Conservation (phyloP, 64 coral and sea anemone species). For the Exaiptasia diaphana region DNA sequence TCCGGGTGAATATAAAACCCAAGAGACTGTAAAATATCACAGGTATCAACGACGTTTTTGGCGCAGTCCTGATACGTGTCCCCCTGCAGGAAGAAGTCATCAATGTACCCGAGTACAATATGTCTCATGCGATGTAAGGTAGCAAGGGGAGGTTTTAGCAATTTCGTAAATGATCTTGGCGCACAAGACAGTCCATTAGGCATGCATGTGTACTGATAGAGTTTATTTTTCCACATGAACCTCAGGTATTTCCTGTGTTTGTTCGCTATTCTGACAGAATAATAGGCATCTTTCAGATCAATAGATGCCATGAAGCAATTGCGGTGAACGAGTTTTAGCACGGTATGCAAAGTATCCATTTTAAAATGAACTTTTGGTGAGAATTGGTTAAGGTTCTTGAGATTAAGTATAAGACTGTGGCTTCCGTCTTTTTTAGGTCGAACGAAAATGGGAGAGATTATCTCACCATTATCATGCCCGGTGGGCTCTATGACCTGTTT, state of each 20-base stretch:
- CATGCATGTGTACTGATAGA: not conserved
- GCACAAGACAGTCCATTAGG: slow-evolving; percentile 5
- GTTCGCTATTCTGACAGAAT: not conserved
- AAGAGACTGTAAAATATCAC: not conserved
- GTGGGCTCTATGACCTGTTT: not conserved
- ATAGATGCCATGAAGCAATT: slow-evolving; percentile 2
- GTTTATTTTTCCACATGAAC: not conserved
- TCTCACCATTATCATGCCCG: not conserved
- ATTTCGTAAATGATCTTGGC: slow-evolving; percentile 26
- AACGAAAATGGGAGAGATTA: not conserved
- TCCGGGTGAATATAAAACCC: not conserved
- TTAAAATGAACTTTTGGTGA: not conserved
- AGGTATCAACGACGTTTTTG: slow-evolving; percentile 23
- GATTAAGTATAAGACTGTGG: no score
- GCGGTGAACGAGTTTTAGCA: not conserved
- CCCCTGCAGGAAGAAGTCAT: slow-evolving; percentile 46
- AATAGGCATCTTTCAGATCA: not conserved
- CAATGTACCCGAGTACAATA: not conserved
- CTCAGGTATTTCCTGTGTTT: not conserved
- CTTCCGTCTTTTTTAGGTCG: no score
- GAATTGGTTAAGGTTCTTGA: no score
- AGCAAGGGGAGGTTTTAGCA: slow-evolving; percentile 20
- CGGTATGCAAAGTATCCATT: not conserved
- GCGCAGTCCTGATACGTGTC: slow-evolving; percentile 8
- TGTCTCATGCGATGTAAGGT: not conserved